These are phyloP conservation scores for Ploceus nigricollis DNA, from an alignment of 2,113 vertebrate species.

Conservation along the genomic window DNA sequence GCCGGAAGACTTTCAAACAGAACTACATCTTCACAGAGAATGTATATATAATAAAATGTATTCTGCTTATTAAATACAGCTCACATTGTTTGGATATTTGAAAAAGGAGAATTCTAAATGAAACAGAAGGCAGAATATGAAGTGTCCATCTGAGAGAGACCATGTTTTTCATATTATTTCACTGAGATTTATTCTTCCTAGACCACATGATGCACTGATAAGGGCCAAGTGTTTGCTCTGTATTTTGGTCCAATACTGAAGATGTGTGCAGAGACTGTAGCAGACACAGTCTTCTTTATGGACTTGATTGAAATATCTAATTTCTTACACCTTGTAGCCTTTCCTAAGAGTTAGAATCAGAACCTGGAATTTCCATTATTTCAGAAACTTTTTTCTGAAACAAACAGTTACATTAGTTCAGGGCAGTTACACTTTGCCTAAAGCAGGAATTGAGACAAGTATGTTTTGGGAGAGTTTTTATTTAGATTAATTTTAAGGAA, in stretches of 20 bases:
- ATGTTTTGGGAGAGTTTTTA: background rate
- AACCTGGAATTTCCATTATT: background rate
- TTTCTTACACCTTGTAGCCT: background rate
- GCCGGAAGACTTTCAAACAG: background rate
- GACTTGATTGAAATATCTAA: background rate
- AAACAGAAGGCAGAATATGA: background rate
- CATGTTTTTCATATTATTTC: background rate
- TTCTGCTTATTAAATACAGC: background rate
- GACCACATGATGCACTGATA: background rate
- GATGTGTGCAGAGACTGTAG: background rate
- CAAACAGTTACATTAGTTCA: background rate
- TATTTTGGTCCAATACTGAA: background rate
- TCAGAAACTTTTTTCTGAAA: background rate
- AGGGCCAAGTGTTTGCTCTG: background rate
- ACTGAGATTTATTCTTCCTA: background rate
- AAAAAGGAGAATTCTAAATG: background rate
- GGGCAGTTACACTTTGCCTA: background rate
- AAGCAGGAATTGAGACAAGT: background rate
- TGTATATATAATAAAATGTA: background rate
- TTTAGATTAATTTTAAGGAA: background rate
- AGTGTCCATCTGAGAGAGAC: background rate
- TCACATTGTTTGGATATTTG: background rate
- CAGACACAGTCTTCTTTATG: background rate
- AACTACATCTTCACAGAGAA: background rate
- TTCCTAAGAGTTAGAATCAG: background rate